A percentile compares a stretch with the other conserved stretches of the same genome.
Conservation (phyloP, 2,797 vertebrate species). For the Chelon auratus region DNA sequence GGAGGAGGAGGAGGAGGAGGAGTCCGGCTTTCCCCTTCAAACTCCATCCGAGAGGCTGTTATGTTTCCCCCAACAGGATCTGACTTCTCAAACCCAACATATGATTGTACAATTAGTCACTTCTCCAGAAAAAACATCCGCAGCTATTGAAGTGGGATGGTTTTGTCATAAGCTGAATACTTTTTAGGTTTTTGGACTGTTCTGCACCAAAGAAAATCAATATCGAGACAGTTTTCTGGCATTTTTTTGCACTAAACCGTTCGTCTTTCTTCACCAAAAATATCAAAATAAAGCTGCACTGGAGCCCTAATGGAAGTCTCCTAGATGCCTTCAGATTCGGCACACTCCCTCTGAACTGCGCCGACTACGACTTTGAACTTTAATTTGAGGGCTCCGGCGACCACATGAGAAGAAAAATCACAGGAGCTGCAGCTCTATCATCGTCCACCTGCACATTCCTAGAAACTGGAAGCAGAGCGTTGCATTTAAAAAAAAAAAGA, state of each 20-base stretch:
- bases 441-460: slow-evolving; percentile 25
- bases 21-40: slow-evolving; percentile 33
- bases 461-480: slow-evolving; percentile 10
- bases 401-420: slow-evolving; percentile 18
- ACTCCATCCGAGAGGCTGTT: slow-evolving; percentile 16
- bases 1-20: not conserved
- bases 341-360: no score
- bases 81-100: no score
- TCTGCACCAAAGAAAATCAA: no score
- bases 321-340: no score
- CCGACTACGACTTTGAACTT: slow-evolving; percentile 23
- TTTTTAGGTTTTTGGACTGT: no score
- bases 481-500: not conserved
- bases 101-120: no score
- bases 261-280: not conserved
- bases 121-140: no score
- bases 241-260: not conserved
- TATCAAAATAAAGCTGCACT: not conserved
- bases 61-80: no score
- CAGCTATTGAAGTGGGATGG: not conserved
- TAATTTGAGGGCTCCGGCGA: slow-evolving; percentile 43
- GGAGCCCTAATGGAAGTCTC: not conserved
- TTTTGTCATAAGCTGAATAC: not conserved
- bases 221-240: not conserved
- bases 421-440: slow-evolving; percentile 17